phyloP scores from a whole-genome alignment of 1,140 invertebrate genomes.

The Drosophila setifemur region DNA sequence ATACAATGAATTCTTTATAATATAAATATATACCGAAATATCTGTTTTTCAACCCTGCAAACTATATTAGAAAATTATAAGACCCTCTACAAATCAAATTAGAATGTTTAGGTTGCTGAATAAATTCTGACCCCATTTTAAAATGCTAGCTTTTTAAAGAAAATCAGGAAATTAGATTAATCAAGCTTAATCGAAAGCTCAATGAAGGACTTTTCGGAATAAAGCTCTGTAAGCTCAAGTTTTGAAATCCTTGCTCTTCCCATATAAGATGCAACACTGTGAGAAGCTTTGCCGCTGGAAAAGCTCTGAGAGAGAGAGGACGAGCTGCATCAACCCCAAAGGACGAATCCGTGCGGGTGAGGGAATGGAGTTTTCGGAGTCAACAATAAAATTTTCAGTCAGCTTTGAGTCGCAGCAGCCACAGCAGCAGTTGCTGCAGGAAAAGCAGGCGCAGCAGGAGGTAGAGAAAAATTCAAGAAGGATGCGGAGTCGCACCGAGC shows the following conservation, averaged over 20 bases:
- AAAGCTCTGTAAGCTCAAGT: constrained; percentile 13
- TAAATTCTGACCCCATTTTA: constrained; percentile 10
- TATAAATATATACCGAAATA: too few relatives aligned
- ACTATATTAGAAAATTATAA: too few relatives aligned
- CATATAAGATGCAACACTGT: constrained; percentile 42
- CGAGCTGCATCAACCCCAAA: constrained; percentile 35
- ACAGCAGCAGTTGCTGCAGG: constrained; percentile 34
- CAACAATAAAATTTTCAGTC: constrained; percentile 66
- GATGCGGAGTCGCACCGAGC: constrained; percentile 81
- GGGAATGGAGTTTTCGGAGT: constrained; percentile 31
- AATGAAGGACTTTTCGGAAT: background rate
- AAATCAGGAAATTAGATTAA: background rate
- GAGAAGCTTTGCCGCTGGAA: constrained; percentile 14
- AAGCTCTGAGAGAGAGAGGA: constrained; percentile 19
- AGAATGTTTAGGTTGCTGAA: too few relatives aligned
- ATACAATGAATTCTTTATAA: too few relatives aligned
- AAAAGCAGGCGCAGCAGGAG: constrained; percentile 11
- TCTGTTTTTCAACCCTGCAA: too few relatives aligned
- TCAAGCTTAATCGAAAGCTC: constrained; percentile 17
- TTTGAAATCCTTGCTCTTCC: constrained; percentile 7
- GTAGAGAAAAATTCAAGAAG: constrained; percentile 9
- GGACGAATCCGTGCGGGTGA: constrained; percentile 18
- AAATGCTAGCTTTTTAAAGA: background rate
- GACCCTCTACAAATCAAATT: too few relatives aligned
- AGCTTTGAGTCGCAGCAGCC: constrained; percentile 41